Percentiles rank a stretch among this genome's conserved stretches.
Evolutionary conservation across 1,140 invertebrate genomes (phyloP).

Genomic region (Tyrophagus putrescentiae): DNA sequence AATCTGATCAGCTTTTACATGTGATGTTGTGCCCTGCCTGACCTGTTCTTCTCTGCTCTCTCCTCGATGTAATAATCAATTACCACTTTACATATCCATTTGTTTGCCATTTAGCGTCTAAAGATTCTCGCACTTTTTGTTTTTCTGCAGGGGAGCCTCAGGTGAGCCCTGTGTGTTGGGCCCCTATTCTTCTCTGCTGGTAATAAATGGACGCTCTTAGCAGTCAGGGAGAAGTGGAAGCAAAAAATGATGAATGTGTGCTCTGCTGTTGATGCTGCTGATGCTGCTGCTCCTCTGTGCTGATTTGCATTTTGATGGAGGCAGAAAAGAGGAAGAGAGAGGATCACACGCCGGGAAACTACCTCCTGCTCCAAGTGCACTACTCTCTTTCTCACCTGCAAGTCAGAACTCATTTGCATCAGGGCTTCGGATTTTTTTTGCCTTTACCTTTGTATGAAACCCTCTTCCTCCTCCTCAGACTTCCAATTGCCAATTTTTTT

Average conservation of each 20-base stretch:
- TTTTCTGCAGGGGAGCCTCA: too few relatives aligned
- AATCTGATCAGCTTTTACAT: too few relatives aligned
- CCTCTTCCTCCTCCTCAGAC: neutral
- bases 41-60: neutral
- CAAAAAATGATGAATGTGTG: conserved; percentile 1
- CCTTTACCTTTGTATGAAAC: neutral
- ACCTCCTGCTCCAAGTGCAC: neutral
- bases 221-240: too few relatives aligned
- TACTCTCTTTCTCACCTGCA: neutral
- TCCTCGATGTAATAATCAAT: neutral
- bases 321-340: neutral
- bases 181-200: too few relatives aligned
- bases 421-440: too few relatives aligned
- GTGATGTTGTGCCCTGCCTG: too few relatives aligned
- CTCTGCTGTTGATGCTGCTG: neutral
- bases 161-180: too few relatives aligned
- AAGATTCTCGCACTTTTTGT: neutral
- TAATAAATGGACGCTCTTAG: too few relatives aligned
- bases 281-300: neutral
- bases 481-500: neutral
- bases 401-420: neutral
- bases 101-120: conserved; percentile 5
- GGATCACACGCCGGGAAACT: neutral
- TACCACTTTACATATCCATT: conserved; percentile 1
- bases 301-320: conserved; percentile 13